Evolutionary conservation across 2,797 vertebrate genomes (phyloP), one percentile per base, ranked within the genome.

Genomic region (Melanogrammus aeglefinus): DNA sequence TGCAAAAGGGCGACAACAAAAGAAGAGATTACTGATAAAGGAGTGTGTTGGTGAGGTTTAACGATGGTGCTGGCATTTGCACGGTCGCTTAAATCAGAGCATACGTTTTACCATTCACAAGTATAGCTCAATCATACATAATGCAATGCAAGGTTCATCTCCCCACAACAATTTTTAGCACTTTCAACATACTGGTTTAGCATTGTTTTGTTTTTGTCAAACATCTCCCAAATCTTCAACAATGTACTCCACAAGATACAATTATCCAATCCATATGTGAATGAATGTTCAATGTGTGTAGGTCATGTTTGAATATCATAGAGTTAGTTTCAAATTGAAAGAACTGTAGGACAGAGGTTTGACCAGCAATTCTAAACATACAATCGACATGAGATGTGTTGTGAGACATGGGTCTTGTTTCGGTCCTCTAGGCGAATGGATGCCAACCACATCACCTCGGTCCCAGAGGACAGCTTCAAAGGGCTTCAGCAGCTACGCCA

Each of bases 391-490:
- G 47, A 18, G 47, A 21, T 51, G 16, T 18, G 47, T 51, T 21
- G 14, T 8, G 6, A 72, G 33, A 2, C 35, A n/a, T 24, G 35
- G 4, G 16, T 73, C 18, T 41, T 72, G n/a, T 78, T 12, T 66
- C 39, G 69, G 31, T 18, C 79, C 47, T 82, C 0, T 21, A 99
- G 98, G 81, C 96, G 97, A 24, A 92, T 99, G 74, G 98, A 99
- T 91, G 98, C 98, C 0, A 99, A 99, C 90, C 97, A 99, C 75
- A 98, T 99, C 66, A 96, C 95, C 41, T 86, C 90, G 10, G 97
- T 99, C 57, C 97, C 97, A 0, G 95, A 97, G 44, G 95, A 97
- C 88, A 99, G 98, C 82, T 99, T 99, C 57, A 95, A 98, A 90
- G 96, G 96, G 3, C 96, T 99, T 1, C 91, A 96, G 84, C 98